Base-by-base conservation (phyloP, 2,797 vertebrate genomes). In the Spinus pinus region DNA sequence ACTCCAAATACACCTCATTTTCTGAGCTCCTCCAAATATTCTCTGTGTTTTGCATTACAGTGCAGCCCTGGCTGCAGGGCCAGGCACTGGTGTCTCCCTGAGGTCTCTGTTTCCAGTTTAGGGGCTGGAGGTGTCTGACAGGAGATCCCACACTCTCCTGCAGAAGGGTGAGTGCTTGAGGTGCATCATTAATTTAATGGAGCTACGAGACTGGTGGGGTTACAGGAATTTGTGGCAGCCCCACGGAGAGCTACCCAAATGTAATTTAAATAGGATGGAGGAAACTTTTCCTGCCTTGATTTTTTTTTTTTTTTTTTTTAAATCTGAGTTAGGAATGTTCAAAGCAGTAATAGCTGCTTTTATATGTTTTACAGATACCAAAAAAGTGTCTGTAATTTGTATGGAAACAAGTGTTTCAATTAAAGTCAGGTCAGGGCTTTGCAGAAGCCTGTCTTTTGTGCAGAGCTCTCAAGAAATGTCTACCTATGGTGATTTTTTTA, bases 171-270 rank as follows among this genome's bases (percentile, higher is more conserved):
- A 93, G 81, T 88, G 80, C 91, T 94, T 75, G 66, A 96, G 93
- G 94, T 83, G 91, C 93, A 75, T 97, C 92, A 88, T 97, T 96
- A 93, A 97, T 97, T 96, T 97, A 95, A 95, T 93, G 89, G 75
- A 92, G 81, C 90, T 84, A 71, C 96, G 91, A 94, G 69, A 87
- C 91, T 92, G 84, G 82, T 87, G 85, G 58, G 75, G 86, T 96
- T 96, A 96, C 96, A 97, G 93, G 96, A 95, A 96, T 96, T 93
- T 79, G 61, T 84, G 61, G 91, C 67, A 80, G 65, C 74, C 90
- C 93, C 93, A 95, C 77, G 69, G 96, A 97, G 95, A 96, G 72
- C 62, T 81, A 87, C 71, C 69, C 73, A 81, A 65, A 87, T 84
- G 67, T 81, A 77, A 93, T 96, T 95, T 93, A 91, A 78, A 80